A percentile compares a stretch with the other conserved stretches of the same genome.
phyloP scores from a whole-genome alignment of 2,113 vertebrate species.

The Mustela lutreola region DNA sequence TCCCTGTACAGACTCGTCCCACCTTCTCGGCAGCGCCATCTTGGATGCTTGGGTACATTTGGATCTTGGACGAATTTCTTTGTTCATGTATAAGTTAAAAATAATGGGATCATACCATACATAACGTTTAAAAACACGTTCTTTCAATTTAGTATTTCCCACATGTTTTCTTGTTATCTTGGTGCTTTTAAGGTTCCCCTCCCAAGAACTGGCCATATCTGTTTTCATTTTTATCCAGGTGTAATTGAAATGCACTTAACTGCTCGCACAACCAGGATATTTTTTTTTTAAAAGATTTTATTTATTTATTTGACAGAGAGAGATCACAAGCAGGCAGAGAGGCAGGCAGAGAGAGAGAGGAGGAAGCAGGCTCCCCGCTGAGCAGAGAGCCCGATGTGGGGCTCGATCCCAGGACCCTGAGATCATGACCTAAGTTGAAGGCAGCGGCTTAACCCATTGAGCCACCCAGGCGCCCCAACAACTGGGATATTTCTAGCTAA shows the following conservation, averaged over 20 bases:
- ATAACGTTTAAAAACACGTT: neutral
- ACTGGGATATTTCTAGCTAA: neutral
- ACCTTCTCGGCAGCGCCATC: neutral
- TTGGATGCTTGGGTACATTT: neutral
- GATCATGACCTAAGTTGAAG: too few relatives aligned
- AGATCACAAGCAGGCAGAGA: too few relatives aligned
- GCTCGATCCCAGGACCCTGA: too few relatives aligned
- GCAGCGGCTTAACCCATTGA: too few relatives aligned
- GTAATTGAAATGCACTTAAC: neutral
- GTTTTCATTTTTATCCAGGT: neutral
- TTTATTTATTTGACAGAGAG: too few relatives aligned
- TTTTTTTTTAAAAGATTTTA: neutral
- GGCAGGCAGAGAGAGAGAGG: too few relatives aligned
- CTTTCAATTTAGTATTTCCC: neutral
- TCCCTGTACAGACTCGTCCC: neutral
- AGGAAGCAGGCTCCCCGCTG: too few relatives aligned
- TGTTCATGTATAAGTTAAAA: neutral
- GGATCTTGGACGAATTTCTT: neutral
- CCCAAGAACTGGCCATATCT: neutral
- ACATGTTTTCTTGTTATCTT: neutral
- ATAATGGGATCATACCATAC: neutral
- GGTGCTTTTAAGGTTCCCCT: neutral
- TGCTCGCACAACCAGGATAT: rapidly evolving
- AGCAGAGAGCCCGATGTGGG: too few relatives aligned
- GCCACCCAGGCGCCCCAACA: too few relatives aligned